These are phyloP conservation scores for Mizuhopecten yessoensis DNA, from an alignment of 1,140 invertebrate genomes.

Conservation along the genomic window DNA sequence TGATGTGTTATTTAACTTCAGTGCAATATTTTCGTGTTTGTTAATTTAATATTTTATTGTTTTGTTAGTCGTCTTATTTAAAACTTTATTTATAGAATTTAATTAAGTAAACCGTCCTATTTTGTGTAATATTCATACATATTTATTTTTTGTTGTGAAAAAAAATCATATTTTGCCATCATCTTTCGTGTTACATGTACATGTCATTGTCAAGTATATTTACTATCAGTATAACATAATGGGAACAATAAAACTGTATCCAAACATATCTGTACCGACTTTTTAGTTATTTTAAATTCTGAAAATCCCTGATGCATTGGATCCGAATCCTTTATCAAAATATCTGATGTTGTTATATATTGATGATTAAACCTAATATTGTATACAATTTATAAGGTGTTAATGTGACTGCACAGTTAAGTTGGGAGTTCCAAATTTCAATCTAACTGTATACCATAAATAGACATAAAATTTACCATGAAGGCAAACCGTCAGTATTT, in stretches of 20 bases:
- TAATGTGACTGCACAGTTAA: too few species aligned
- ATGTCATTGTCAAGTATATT: neutral
- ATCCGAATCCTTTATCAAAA: too few species aligned
- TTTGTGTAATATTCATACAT: neutral
- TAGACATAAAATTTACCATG: too few species aligned
- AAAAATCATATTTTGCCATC: neutral
- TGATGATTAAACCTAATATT: too few species aligned
- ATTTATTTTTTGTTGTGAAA: neutral
- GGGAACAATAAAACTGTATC: slow-evolving; percentile 1
- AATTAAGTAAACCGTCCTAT: neutral
- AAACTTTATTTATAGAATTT: neutral
- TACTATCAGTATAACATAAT: neutral
- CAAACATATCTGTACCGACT: neutral
- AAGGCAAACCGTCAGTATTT: too few species aligned
- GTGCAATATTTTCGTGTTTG: neutral
- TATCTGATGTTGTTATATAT: too few species aligned
- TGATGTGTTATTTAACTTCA: neutral
- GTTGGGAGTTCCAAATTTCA: too few species aligned
- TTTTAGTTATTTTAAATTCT: too few species aligned
- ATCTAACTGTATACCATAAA: too few species aligned
- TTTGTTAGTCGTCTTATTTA: slow-evolving; percentile 25
- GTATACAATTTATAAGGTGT: too few species aligned
- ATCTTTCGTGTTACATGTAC: neutral
- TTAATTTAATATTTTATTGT: neutral
- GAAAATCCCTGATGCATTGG: too few species aligned